Evolutionary conservation across 1,140 invertebrate species (phyloP).

Genomic region (Idris sp.): DNA sequence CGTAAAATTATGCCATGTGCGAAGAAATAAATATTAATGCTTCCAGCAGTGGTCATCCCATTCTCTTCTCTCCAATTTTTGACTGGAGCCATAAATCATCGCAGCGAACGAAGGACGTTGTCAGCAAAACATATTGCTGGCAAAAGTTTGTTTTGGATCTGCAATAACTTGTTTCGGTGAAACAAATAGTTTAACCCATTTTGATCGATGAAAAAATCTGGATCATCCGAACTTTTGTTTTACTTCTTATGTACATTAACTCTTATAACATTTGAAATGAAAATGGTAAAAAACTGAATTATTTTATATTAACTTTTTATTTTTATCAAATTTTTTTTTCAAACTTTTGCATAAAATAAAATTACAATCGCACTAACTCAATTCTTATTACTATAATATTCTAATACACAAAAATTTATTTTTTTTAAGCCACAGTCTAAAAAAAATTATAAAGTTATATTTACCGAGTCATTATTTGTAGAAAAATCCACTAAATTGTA

Average conservation of each 20-base stretch:
- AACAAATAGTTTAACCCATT: slow-evolving; percentile 35
- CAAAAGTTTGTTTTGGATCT: slow-evolving; percentile 65
- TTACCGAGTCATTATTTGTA: too few species aligned
- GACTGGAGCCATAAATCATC: slow-evolving; percentile 68
- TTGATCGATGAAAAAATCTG: slow-evolving; percentile 23
- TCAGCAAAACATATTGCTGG: slow-evolving; percentile 68
- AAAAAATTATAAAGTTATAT: too few species aligned
- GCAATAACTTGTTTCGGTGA: slow-evolving; percentile 44
- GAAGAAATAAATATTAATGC: slow-evolving; percentile 71
- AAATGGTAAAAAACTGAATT: too few species aligned
- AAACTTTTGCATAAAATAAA: too few species aligned
- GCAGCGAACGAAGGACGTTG: slow-evolving; percentile 64
- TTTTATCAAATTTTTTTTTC: too few species aligned
- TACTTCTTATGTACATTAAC: not conserved
- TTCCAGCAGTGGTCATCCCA: slow-evolving; percentile 65
- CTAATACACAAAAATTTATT: too few species aligned
- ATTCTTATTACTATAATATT: too few species aligned
- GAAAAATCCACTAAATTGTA: too few species aligned
- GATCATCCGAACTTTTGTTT: slow-evolving; percentile 13
- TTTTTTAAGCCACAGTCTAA: too few species aligned
- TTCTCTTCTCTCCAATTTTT: slow-evolving; percentile 65
- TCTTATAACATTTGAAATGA: too few species aligned
- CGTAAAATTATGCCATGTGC: slow-evolving; percentile 66
- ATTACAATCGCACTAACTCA: too few species aligned
- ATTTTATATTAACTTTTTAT: too few species aligned